Conservation (phyloP, 1,140 invertebrate genomes). For the Acyrthosiphon pisum region DNA sequence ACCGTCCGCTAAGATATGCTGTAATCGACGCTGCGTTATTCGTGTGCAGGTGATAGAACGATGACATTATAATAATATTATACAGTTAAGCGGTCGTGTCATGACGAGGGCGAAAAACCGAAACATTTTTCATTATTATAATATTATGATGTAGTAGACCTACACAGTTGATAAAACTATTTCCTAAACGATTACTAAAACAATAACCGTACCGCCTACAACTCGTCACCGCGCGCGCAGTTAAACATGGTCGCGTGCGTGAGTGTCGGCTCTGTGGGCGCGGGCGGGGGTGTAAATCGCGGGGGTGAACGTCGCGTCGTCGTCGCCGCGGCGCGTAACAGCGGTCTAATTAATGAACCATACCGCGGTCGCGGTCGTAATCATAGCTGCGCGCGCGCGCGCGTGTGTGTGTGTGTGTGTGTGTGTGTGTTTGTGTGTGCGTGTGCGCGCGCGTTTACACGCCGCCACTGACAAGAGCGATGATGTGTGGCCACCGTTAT, state of each 20-base stretch:
- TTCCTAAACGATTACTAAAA: background rate
- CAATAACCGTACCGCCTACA: background rate
- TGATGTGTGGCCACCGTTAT: constrained; percentile 34
- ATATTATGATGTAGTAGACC: background rate
- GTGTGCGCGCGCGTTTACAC: background rate
- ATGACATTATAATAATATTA: too few species aligned
- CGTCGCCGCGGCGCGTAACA: background rate
- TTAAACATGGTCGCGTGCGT: background rate
- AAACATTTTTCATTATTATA: background rate
- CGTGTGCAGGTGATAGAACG: too few species aligned
- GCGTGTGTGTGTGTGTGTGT: background rate
- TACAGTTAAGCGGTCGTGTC: too few species aligned
- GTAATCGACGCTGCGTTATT: too few species aligned
- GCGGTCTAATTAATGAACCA: constrained; percentile 15
- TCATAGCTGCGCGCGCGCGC: too few species aligned
- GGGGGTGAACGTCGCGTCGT: background rate
- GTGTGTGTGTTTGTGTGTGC: background rate
- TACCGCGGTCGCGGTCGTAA: constrained; percentile 14
- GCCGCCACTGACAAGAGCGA: constrained; percentile 21
- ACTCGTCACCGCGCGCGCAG: background rate
- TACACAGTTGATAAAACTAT: background rate
- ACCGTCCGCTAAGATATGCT: too few species aligned
- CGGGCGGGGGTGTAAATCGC: background rate
- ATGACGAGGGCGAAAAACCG: background rate
- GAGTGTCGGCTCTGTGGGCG: background rate